phyloP scores from a whole-genome alignment of 2,888 invertebrate genomes.

The Synergus japonicus region DNA sequence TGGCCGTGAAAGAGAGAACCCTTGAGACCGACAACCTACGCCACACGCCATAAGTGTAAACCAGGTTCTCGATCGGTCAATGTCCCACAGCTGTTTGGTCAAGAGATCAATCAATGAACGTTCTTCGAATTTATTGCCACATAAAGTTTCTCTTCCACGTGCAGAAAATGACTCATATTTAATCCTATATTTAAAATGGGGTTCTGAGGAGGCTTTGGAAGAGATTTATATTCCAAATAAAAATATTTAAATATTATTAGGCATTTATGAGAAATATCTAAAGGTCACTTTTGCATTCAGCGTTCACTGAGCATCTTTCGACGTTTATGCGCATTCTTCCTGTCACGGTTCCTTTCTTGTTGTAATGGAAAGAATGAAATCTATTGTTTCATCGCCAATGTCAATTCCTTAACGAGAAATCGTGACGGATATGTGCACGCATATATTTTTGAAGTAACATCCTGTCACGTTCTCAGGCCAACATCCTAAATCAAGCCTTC shows the following conservation, averaged over 20 bases:
- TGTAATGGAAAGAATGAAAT: not conserved
- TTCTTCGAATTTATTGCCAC: constrained; percentile 39
- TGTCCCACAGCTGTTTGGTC: constrained; percentile 49
- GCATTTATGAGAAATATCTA: too few relatives aligned
- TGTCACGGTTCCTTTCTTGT: not conserved
- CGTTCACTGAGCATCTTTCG: constrained; percentile 26
- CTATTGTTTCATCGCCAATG: constrained; percentile 24
- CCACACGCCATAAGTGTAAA: constrained; percentile 47
- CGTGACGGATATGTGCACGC: constrained; percentile 9
- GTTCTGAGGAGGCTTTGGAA: too few relatives aligned
- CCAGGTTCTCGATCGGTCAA: constrained; percentile 53
- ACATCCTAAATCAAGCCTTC: constrained; percentile 12
- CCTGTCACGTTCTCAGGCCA: constrained; percentile 28
- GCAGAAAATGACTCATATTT: too few relatives aligned
- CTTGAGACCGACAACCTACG: constrained; percentile 45
- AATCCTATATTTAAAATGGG: too few relatives aligned
- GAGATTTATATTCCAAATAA: too few relatives aligned
- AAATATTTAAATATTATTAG: too few relatives aligned
- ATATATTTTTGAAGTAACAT: constrained; percentile 24
- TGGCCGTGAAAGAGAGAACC: constrained; percentile 51
- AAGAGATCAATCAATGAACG: constrained; percentile 48
- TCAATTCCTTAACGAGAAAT: constrained; percentile 20
- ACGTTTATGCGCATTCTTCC: not conserved
- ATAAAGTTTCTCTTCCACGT: constrained; percentile 3
- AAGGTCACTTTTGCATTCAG: not conserved